phyloP scores from a whole-genome alignment of 2,888 invertebrate species.

The Tromatobia lineatoria region DNA sequence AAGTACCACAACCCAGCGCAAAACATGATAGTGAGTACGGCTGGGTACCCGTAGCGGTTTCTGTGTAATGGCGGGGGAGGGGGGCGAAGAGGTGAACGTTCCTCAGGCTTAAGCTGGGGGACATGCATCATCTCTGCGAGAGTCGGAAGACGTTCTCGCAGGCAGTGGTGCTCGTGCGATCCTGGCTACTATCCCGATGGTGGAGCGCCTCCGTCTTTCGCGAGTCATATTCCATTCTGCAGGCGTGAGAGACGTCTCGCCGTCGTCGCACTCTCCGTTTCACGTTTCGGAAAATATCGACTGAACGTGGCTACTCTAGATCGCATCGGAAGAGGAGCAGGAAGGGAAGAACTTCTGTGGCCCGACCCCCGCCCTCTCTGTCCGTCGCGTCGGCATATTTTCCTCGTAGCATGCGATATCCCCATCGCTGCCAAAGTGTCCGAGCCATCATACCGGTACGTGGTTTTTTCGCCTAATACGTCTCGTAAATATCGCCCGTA shows the following conservation, averaged over 20 bases:
- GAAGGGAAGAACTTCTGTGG: constrained; percentile 14
- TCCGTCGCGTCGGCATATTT: constrained; percentile 27
- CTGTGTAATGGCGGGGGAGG: constrained; percentile 27
- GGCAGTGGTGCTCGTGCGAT: constrained; percentile 36
- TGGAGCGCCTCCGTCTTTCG: constrained; percentile 58
- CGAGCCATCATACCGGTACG: constrained; percentile 67
- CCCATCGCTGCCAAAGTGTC: constrained; percentile 64
- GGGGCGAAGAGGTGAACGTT: constrained; percentile 61
- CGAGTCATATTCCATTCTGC: constrained; percentile 77
- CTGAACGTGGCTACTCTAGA: constrained; percentile 75
- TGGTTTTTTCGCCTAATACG: constrained; percentile 67
- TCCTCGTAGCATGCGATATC: constrained; percentile 46
- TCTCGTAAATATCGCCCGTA: constrained; percentile 66
- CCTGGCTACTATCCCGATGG: constrained; percentile 52
- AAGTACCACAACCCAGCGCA: constrained; percentile 6
- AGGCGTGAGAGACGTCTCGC: constrained; percentile 68
- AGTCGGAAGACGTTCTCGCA: constrained; percentile 45
- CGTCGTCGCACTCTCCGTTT: constrained; percentile 73
- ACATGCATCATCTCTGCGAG: constrained; percentile 57
- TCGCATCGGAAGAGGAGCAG: constrained; percentile 19
- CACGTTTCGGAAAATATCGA: constrained; percentile 78
- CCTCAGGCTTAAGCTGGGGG: constrained; percentile 68
- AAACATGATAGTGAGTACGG: constrained; percentile 12
- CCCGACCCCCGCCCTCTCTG: constrained; percentile 38
- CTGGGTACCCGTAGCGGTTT: constrained; percentile 24